Evolutionary conservation across 53 echinoderm and acorn worm genomes (phyloP), one percentile per base, ranked within the genome.

Genomic region (Antedon mediterranea): DNA sequence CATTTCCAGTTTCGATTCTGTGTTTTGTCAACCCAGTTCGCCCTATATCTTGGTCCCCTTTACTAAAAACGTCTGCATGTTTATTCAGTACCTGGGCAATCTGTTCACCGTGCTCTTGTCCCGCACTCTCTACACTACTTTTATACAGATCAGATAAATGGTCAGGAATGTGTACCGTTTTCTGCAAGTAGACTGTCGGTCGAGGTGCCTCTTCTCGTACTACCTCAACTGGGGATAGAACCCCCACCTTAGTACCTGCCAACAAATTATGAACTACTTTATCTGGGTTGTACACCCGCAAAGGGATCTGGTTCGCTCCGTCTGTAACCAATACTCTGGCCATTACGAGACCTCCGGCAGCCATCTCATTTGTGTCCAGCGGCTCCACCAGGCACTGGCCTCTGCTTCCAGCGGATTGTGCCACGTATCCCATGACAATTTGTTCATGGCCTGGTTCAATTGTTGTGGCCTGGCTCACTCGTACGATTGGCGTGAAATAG

Each of bases 21-120:
- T 87, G 90, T 41, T 82, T 30, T 9, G 85, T 90, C 34, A 90
- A 20, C 71, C 81, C 77, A 20, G 90, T 90, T 18, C 79, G 81
- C 3, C 84, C 86, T 4, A 90, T 28, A 34, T 90, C 89, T 0
- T 34, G 43, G 14, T 83, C 75, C 30, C 71, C 34, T 30, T 31
- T 75, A 5, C 31, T 75, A 30, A 31, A 32, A 4, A 31, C 32
- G 30, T 31, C 26, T 30, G 75, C 29, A 32, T 75, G 31, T 75
- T 14, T 31, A 75, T 13, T 75, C 30, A 31, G 18, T 32, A 26
- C 32, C 32, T 75, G 70, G 2, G 71, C 76, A 0, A 83, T 83
- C 26, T 43, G 28, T 31, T 30, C 29, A 23, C 76, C 72, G 11
- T 79, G 29, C 27, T 15, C 23, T 37, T 37, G 37, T 37, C 11